Evolutionary conservation across 2,113 vertebrate genomes (phyloP), one percentile per base, ranked within the genome.

Genomic region (Varanus salvator): DNA sequence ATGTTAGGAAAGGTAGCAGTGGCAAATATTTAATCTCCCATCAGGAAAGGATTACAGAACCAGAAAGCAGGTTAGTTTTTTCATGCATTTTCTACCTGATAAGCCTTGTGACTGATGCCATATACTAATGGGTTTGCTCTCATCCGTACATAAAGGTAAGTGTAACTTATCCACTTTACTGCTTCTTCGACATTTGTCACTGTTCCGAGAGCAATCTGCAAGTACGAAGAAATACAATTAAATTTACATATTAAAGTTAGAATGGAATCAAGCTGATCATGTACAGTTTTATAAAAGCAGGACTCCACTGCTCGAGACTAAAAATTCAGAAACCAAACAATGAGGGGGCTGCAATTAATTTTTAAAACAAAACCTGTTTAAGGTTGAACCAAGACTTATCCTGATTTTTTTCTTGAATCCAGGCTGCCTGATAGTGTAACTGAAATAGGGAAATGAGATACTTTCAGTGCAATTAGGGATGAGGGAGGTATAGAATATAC

Each of bases 161-260:
- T 99, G 95, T 99, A 99, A 97, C 98, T 99, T 94, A 99, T 97
- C 99, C 99, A 99, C 97, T 98, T 99, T 95, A 99, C 99, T 74
- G 98, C 99, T 97, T 99, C 99, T 93, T 99, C 99, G 94, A 99
- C 98, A 38, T 99, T 99, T 94, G 99, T 99, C 85, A 99, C 98
- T 0, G 99, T 99, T 92, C 99, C 99, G 86, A 99, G 97, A 87
- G 98, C 98, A 88, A 99, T 94, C 99, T 99, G 94, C 27, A 97
- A 96, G 91, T 8, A 80, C 84, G 80, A 96, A 95, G 52, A 93
- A 87, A 89, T 95, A 93, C 94, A 96, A 95, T 94, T 89, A 95
- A 96, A 92, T 60, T 25, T 94, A 89, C 82, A 81, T 54, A 48
- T 90, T 95, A 90, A 84, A 93, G 38, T 88, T 87, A 90, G 92